A percentile compares a stretch with the other conserved stretches of the same genome.
Evolutionary conservation across 1,140 invertebrate genomes (phyloP).

Genomic region (Hylyphantes graminicola): DNA sequence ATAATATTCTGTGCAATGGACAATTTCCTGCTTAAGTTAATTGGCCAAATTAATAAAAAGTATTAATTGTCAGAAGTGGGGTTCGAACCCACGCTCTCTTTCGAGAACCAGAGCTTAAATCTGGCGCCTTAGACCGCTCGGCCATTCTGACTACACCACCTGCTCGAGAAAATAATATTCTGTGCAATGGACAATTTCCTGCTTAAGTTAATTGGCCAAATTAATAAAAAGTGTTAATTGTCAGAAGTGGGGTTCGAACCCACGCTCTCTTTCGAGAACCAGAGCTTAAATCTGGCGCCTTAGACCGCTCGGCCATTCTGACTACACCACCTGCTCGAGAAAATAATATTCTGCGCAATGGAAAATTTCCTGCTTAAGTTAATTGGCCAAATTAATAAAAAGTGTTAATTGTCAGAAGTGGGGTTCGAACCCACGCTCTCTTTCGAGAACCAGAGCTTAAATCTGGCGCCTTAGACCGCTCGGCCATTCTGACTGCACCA

Average conservation of each 20-base stretch:
- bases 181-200: too few relatives aligned
- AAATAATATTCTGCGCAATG: too few relatives aligned
- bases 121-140: conserved; percentile 62
- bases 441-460: conserved; percentile 78
- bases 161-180: too few relatives aligned
- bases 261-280: conserved; percentile 85
- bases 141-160: conserved; percentile 60
- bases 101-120: conserved; percentile 77
- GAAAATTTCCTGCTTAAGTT: too few relatives aligned
- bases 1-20: too few relatives aligned
- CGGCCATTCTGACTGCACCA: too few relatives aligned
- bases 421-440: conserved; percentile 89
- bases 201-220: too few relatives aligned
- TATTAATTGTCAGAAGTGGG: conserved; percentile 86
- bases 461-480: conserved; percentile 61
- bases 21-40: too few relatives aligned
- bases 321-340: too few relatives aligned
- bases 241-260: conserved; percentile 89
- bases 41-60: too few relatives aligned
- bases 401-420: conserved; percentile 89
- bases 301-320: conserved; percentile 62
- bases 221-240: too few relatives aligned
- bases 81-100: conserved; percentile 88
- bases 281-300: conserved; percentile 69
- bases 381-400: too few relatives aligned